Conservation (phyloP, 1,140 invertebrate genomes). For the Drosophila leontia region DNA sequence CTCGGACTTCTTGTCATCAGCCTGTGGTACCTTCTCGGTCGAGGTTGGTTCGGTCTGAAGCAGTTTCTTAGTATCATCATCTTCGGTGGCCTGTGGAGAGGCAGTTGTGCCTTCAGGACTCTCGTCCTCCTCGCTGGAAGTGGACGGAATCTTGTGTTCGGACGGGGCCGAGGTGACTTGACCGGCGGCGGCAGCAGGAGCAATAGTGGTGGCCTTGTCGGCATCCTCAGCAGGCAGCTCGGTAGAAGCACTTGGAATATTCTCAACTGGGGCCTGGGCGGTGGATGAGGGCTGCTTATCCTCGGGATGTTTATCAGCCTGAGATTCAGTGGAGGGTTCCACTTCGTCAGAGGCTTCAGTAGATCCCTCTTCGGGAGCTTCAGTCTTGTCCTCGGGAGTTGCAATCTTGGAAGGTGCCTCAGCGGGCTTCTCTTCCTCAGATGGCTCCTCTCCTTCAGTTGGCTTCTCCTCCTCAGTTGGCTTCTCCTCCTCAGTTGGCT, state of each 20-base stretch:
- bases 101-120: constrained; percentile 25
- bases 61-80: constrained; percentile 29
- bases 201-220: constrained; percentile 29
- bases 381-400: constrained; percentile 25
- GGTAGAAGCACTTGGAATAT: constrained; percentile 26
- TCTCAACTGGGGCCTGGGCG: constrained; percentile 22
- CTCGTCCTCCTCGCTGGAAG: constrained; percentile 40
- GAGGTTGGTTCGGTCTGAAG: constrained; percentile 2
- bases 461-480: constrained; percentile 5
- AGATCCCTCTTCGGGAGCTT: constrained; percentile 17
- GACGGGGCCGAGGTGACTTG: constrained; percentile 13
- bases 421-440: constrained; percentile 7
- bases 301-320: constrained; percentile 8
- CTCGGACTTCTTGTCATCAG: constrained; percentile 32
- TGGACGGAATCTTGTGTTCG: constrained; percentile 33
- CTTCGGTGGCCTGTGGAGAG: constrained; percentile 23
- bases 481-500: constrained; percentile 16
- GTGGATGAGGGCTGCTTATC: constrained; percentile 27
- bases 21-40: constrained; percentile 19
- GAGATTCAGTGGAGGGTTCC: constrained; percentile 21
- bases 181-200: constrained; percentile 24
- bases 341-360: constrained; percentile 35
- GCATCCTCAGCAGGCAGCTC: constrained; percentile 26
- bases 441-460: constrained; percentile 2
- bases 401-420: constrained; percentile 14